These are phyloP conservation scores for Papilio polytes DNA, from an alignment of 1,140 invertebrate genomes.

Conservation along the genomic window DNA sequence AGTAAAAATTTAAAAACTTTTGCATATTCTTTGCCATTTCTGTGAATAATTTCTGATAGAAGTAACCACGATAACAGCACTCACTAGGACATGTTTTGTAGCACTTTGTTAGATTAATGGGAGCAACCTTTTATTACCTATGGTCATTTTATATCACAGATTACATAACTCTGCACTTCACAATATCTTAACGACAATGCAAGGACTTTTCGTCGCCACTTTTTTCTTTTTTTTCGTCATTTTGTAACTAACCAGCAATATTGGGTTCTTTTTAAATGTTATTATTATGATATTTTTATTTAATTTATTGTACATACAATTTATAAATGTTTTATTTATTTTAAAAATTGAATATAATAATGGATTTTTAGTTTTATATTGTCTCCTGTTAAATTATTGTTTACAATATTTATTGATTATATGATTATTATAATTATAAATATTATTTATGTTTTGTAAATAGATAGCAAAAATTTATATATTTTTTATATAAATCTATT, in stretches of 20 bases:
- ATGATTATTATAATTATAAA: too few relatives aligned
- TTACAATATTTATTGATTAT: too few relatives aligned
- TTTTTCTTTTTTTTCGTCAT: constrained; percentile 22
- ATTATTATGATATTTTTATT: not conserved
- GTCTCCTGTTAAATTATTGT: too few relatives aligned
- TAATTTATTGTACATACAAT: constrained; percentile 2
- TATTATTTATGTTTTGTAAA: too few relatives aligned
- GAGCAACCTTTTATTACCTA: constrained; percentile 19
- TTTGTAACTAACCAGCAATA: constrained; percentile 38
- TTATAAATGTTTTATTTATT: too few relatives aligned
- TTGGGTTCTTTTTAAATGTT: not conserved
- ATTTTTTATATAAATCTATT: too few relatives aligned
- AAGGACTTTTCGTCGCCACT: constrained; percentile 44
- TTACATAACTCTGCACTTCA: not conserved
- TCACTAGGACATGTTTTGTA: not conserved
- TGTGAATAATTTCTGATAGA: not conserved
- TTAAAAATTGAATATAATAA: too few relatives aligned
- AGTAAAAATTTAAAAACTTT: not conserved
- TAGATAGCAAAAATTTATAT: too few relatives aligned
- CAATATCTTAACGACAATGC: constrained; percentile 39
- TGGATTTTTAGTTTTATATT: too few relatives aligned
- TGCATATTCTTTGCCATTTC: too few relatives aligned
- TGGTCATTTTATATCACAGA: constrained; percentile 15
- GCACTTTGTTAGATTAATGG: not conserved
- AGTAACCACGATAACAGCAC: not conserved